phyloP scores from a whole-genome alignment of 1,140 invertebrate species.

The Drosophila elegans region DNA sequence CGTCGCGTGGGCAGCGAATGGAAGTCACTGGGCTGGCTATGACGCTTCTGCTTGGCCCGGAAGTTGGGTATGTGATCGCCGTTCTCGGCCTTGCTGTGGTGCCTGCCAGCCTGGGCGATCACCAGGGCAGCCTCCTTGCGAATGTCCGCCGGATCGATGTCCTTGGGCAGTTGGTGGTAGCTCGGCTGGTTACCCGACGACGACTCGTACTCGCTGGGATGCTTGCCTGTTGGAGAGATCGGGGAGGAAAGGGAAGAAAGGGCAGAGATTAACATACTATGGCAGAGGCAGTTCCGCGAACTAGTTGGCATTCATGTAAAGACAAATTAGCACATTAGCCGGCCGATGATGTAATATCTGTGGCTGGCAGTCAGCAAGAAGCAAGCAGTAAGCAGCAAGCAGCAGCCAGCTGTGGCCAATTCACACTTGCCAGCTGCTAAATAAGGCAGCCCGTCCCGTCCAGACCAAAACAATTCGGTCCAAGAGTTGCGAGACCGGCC shows the following conservation, averaged over 20 bases:
- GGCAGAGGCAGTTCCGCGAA: constrained; percentile 49
- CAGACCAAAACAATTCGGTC: constrained; percentile 38
- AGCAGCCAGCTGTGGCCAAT: constrained; percentile 38
- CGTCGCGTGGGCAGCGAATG: constrained; percentile 77
- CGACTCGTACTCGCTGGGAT: constrained; percentile 74
- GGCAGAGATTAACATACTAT: constrained; percentile 24
- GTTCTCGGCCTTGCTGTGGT: constrained; percentile 82
- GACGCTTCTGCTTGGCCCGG: constrained; percentile 76
- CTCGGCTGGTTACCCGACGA: constrained; percentile 61
- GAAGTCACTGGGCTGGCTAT: constrained; percentile 65
- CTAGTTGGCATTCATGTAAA: constrained; percentile 75
- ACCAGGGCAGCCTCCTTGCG: constrained; percentile 83
- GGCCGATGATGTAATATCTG: constrained; percentile 71
- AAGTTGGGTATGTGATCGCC: constrained; percentile 79
- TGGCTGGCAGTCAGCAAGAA: too few species aligned
- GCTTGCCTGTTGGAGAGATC: constrained; percentile 57
- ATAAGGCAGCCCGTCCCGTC: constrained; percentile 62
- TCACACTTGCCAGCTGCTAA: constrained; percentile 77
- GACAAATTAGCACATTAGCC: constrained; percentile 78
- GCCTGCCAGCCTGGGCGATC: constrained; percentile 78
- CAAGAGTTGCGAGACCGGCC: constrained; percentile 32
- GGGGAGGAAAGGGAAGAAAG: not conserved
- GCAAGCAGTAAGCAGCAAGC: not conserved
- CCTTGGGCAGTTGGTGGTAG: constrained; percentile 79
- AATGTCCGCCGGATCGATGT: constrained; percentile 78